Base-by-base conservation (phyloP, 2,797 vertebrate species). In the Xenopus petersii region DNA sequence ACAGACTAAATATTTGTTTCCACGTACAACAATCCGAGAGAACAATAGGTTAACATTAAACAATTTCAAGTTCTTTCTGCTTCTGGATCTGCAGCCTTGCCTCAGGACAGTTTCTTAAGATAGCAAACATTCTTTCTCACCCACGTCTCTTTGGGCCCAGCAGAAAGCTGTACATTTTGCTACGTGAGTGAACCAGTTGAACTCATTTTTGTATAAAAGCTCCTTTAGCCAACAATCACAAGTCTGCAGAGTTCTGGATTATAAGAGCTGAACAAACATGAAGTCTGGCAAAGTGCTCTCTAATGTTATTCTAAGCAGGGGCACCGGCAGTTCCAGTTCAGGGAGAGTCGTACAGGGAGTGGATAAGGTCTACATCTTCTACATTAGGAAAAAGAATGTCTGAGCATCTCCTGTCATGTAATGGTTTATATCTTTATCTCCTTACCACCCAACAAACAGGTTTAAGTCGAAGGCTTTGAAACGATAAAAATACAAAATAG, bases 251-350 rank as follows among this genome's bases (percentile, higher is more conserved):
- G 13, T 5, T 33, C 26, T 33, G 12, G 61, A 7, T 63, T 63
- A 63, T 42, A 24, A 61, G 10, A 30, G 59, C 9, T 61, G 24
- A 61, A 61, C 21, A 61, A 61, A 61, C 17, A 30, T 24, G 36
- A 13, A 63, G 30, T 36, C 26, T 63, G 61, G 59, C 17, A 13
- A 9, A 26, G 17, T 17, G 24, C 10, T 24, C 12, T 16, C 61
- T 36, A 63, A 42, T 63, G 61, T 63, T 63, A 63, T 63, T 42
- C 13, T 63, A 63, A 63, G 58, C 24, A 63, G 30, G 30, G 61
- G 61, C 61, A 63, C 30, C 15, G 13, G 61, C 11, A 63, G 61
- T 36, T 63, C 12, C 61, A 36, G 26, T 63, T 13, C 30, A 63
- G 61, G 61, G 61, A 63, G 26, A 12, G 61, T 42, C 61, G 5